phyloP scores from a whole-genome alignment of 2,113 vertebrate species.

The Pterocles gutturalis region DNA sequence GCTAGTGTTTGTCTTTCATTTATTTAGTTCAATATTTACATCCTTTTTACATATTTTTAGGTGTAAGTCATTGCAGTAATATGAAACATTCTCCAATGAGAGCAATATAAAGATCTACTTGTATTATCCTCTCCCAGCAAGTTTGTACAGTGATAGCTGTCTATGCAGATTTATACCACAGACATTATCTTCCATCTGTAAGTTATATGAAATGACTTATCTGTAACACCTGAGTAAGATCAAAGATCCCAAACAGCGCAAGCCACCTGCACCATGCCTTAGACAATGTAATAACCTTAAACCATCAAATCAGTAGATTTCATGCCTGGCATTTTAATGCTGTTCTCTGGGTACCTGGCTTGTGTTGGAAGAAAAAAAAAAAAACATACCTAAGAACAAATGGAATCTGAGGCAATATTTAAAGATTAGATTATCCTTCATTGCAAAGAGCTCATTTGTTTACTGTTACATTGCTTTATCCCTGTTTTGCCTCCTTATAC shows the following conservation, averaged over 20 bases:
- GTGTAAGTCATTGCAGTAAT: constrained; percentile 53
- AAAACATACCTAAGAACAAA: constrained; percentile 53
- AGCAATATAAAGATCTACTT: neutral
- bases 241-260: constrained; percentile 27
- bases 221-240: constrained; percentile 4
- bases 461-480: constrained; percentile 52
- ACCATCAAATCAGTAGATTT: constrained; percentile 1
- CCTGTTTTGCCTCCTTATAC: constrained; percentile 39
- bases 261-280: constrained; percentile 44
- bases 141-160: neutral
- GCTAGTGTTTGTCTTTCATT: neutral
- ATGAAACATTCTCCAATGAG: neutral
- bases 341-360: constrained; percentile 37
- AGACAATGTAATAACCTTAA: constrained; percentile 46
- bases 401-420: constrained; percentile 58
- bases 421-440: constrained; percentile 68
- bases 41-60: constrained; percentile 4
- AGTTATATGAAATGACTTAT: constrained; percentile 45
- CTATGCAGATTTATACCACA: constrained; percentile 21
- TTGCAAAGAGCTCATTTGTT: constrained; percentile 64
- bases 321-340: neutral
- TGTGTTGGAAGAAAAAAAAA: neutral
- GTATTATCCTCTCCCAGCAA: neutral
- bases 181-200: neutral
- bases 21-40: neutral